These are phyloP conservation scores for Mus minutoides DNA, from an alignment of 2,797 vertebrate species.

Conservation along the genomic window DNA sequence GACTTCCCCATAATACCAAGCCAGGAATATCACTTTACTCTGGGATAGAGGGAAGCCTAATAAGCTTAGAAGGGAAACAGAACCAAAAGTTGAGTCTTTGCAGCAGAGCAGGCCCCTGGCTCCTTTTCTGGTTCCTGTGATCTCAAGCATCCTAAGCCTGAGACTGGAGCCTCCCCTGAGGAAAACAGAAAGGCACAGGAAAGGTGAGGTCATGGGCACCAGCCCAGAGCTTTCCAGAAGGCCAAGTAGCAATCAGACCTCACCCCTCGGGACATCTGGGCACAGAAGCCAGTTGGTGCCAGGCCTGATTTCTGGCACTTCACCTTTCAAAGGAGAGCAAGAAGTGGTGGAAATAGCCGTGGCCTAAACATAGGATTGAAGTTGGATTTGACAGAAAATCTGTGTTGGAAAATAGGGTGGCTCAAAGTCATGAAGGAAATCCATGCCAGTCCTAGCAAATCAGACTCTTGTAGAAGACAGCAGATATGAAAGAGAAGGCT, in stretches of 20 bases:
- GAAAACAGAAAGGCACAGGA: rapidly evolving
- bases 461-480: rapidly evolving
- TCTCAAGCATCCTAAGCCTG: rapidly evolving
- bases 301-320: neutral
- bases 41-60: no score
- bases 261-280: neutral
- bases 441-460: neutral
- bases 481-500: no score
- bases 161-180: neutral
- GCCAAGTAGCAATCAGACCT: neutral
- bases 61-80: neutral
- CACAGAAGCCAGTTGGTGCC: neutral
- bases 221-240: neutral
- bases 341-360: neutral
- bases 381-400: neutral
- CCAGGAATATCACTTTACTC: neutral
- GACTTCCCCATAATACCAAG: neutral
- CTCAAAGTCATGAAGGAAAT: neutral
- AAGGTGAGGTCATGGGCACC: neutral
- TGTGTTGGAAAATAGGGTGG: neutral
- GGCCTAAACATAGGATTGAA: neutral
- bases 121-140: neutral
- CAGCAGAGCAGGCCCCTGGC: neutral
- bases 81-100: neutral
- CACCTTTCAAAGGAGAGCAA: neutral